Conservation (phyloP, 2,797 vertebrate genomes). For the Rallus crepitans region DNA sequence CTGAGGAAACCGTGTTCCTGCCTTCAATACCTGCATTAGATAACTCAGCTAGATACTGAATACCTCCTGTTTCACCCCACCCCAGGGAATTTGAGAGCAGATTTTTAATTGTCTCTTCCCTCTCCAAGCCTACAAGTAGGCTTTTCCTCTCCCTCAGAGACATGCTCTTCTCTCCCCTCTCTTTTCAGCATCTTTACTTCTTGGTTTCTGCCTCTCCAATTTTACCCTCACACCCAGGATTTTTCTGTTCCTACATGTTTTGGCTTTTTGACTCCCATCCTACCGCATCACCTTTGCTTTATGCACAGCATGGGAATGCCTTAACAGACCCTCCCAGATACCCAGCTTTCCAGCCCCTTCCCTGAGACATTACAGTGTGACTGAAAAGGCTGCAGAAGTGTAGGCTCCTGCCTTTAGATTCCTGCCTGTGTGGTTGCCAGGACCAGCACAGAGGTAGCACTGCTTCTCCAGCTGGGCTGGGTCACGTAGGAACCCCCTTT, state of each 20-base stretch:
- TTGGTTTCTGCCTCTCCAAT: neutral
- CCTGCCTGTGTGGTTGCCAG: neutral
- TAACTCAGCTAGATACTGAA: neutral
- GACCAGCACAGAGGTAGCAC: neutral
- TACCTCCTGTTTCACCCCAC: neutral
- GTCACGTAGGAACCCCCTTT: rapidly evolving
- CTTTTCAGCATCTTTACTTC: neutral
- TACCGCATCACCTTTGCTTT: neutral
- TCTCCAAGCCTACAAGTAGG: neutral
- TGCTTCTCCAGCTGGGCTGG: neutral
- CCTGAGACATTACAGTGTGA: neutral
- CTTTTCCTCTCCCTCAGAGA: neutral
- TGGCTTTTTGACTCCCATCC: neutral
- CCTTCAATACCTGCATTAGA: neutral
- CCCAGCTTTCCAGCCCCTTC: neutral
- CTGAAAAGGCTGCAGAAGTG: neutral
- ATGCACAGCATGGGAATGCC: neutral
- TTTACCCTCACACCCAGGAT: neutral
- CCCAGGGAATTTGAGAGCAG: neutral
- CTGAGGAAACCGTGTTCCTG: neutral
- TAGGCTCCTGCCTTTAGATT: neutral
- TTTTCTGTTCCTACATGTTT: neutral
- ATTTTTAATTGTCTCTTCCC: neutral
- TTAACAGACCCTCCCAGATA: neutral
- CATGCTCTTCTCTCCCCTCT: neutral